A percentile compares a stretch with the other conserved stretches of the same genome.
phyloP scores from a whole-genome alignment of 2,888 invertebrate species.

The Tetanocera ferruginea region DNA sequence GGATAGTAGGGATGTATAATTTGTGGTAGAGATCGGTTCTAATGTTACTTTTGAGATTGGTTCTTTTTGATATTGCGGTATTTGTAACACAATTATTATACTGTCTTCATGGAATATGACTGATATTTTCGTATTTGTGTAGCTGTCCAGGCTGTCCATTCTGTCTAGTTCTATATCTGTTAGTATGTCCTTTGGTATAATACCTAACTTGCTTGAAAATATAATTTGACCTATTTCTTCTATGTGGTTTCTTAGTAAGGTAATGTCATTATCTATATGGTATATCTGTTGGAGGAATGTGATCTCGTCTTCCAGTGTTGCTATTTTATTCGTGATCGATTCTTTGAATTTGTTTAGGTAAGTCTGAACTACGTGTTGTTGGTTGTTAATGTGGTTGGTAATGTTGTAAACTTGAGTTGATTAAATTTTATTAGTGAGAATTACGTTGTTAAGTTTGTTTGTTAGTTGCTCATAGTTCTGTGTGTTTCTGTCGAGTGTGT shows the following conservation, averaged over 20 bases:
- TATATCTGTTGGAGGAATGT: conserved; percentile 44
- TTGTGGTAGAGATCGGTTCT: conserved; percentile 38
- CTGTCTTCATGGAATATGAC: conserved; percentile 36
- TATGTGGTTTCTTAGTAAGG: conserved; percentile 40
- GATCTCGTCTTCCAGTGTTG: conserved; percentile 46
- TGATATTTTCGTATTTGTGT: conserved; percentile 39
- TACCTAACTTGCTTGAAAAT: conserved; percentile 46
- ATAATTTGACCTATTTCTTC: conserved; percentile 44
- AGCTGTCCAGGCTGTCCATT: conserved; percentile 45
- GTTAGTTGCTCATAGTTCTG: conserved; percentile 29
- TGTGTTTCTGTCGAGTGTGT: conserved; percentile 22
- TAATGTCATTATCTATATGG: conserved; percentile 47
- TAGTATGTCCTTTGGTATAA: conserved; percentile 45
- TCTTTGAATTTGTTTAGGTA: conserved; percentile 45
- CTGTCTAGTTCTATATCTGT: conserved; percentile 40
- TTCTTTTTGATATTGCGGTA: conserved; percentile 33
- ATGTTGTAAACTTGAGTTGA: conserved; percentile 45
- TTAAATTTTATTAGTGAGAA: conserved; percentile 25
- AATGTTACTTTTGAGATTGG: conserved; percentile 35
- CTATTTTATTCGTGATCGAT: conserved; percentile 38
- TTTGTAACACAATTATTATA: conserved; percentile 39
- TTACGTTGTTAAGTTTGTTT: conserved; percentile 24
- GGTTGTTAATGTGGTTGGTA: conserved; percentile 45
- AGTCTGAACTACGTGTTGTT: conserved; percentile 43
- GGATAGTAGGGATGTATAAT: conserved; percentile 35